These are phyloP conservation scores for Lacerta bilineata DNA, from an alignment of 2,797 vertebrate species.

Conservation along the genomic window DNA sequence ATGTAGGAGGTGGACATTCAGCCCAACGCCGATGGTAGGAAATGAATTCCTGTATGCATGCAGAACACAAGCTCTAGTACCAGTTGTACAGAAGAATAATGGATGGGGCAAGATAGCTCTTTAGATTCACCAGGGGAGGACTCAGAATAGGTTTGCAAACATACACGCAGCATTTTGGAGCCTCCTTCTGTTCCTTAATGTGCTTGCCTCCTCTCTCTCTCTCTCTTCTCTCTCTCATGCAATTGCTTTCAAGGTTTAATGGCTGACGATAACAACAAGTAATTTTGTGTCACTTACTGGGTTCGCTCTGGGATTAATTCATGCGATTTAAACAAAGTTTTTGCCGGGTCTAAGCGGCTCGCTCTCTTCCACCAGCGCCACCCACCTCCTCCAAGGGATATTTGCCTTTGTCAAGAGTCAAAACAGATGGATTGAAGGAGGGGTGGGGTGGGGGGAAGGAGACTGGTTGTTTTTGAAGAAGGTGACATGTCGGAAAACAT, in stretches of 20 bases:
- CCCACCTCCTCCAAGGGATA: slow-evolving; percentile 11
- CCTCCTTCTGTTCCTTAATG: slow-evolving; percentile 18
- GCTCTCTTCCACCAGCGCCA: not conserved
- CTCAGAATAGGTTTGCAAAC: slow-evolving; percentile 37
- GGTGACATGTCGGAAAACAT: slow-evolving; percentile 31
- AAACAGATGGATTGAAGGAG: slow-evolving; percentile 49
- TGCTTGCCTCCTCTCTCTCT: not conserved
- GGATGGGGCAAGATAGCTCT: slow-evolving; percentile 23
- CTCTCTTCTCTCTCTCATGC: not conserved
- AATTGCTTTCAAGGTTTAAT: slow-evolving; percentile 53
- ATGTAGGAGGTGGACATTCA: not conserved
- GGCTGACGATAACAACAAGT: slow-evolving; percentile 48
- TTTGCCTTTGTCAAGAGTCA: slow-evolving; percentile 49
- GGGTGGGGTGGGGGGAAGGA: not conserved
- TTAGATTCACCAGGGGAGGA: slow-evolving; percentile 35
- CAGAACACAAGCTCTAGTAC: slow-evolving; percentile 17
- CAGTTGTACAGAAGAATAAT: slow-evolving; percentile 14
- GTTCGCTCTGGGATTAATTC: slow-evolving; percentile 23
- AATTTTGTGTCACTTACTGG: slow-evolving; percentile 28
- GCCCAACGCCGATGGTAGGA: not conserved
- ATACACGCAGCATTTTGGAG: slow-evolving; percentile 17
- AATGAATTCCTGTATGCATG: not conserved
- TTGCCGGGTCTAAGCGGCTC: slow-evolving; percentile 14
- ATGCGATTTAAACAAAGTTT: slow-evolving; percentile 51
- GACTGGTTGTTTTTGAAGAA: slow-evolving; percentile 51